Evolutionary conservation across 2,113 vertebrate genomes (phyloP).

Genomic region (Myxocyprinus asiaticus): DNA sequence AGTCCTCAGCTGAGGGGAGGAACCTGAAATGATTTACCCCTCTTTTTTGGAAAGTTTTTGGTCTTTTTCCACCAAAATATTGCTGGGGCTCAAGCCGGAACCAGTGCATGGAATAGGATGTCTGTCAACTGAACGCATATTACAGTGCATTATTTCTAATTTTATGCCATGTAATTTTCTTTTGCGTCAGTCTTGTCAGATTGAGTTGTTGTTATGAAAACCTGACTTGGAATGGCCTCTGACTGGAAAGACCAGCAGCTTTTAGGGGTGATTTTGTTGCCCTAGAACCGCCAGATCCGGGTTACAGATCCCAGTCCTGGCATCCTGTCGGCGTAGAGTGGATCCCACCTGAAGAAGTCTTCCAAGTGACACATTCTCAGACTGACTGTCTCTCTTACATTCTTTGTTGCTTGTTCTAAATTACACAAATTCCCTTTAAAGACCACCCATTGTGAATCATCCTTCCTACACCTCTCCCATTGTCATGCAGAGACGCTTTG

Average conservation of each 20-base stretch:
- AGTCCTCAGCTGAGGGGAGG: conserved; percentile 26
- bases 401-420: neutral
- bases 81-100: too few relatives aligned
- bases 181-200: too few relatives aligned
- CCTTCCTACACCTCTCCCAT: conserved; percentile 57
- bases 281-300: too few relatives aligned
- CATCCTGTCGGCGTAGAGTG: neutral
- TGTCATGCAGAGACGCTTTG: conserved; percentile 68
- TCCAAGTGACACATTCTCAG: conserved; percentile 30
- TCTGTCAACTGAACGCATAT: too few relatives aligned
- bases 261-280: too few relatives aligned
- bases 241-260: too few relatives aligned
- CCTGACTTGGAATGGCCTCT: too few relatives aligned
- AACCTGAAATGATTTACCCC: neutral
- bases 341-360: conserved; percentile 14
- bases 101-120: too few relatives aligned
- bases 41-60: neutral
- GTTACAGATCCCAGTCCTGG: too few relatives aligned
- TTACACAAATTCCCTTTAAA: conserved; percentile 11
- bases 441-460: conserved; percentile 48
- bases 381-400: conserved; percentile 14
- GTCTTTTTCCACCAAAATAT: neutral
- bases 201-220: too few relatives aligned
- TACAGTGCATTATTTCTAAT: too few relatives aligned
- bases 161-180: too few relatives aligned